Percentiles rank a stretch among this genome's conserved stretches.
Conservation (phyloP, 2,113 vertebrate genomes). For the Mobula birostris region DNA sequence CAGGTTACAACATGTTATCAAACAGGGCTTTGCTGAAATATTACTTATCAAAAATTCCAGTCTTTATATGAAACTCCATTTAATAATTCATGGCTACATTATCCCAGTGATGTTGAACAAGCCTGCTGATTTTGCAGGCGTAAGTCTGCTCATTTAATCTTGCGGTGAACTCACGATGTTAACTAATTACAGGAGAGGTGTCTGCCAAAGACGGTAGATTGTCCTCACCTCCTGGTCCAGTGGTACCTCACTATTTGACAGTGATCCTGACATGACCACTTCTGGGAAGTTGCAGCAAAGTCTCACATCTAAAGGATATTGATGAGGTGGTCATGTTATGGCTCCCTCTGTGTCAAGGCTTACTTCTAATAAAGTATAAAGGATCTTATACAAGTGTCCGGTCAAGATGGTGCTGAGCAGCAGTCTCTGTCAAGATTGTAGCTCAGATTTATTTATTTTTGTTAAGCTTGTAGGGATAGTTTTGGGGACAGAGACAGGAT, state of each 20-base stretch:
- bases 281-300: not conserved
- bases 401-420: no score
- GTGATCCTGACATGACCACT: not conserved
- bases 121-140: not conserved
- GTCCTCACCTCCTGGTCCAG: not conserved
- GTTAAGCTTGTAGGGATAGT: no score
- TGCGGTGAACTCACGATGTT: not conserved
- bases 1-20: slow-evolving; percentile 18
- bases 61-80: not conserved
- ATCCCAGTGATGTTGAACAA: not conserved
- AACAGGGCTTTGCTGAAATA: slow-evolving; percentile 14
- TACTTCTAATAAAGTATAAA: not conserved
- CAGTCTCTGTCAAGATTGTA: no score
- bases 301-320: no score
- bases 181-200: not conserved
- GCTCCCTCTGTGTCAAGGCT: not conserved
- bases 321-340: not conserved
- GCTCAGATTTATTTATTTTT: no score
- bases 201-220: not conserved
- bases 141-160: not conserved
- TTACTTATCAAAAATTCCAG: slow-evolving; percentile 9
- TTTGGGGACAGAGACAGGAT: no score
- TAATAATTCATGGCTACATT: slow-evolving; percentile 28
- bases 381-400: not conserved
- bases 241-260: not conserved